A percentile compares a stretch with the other conserved stretches of the same genome.
Evolutionary conservation across 2,888 invertebrate genomes (phyloP).

Genomic region (Anoplius nigerrimus): DNA sequence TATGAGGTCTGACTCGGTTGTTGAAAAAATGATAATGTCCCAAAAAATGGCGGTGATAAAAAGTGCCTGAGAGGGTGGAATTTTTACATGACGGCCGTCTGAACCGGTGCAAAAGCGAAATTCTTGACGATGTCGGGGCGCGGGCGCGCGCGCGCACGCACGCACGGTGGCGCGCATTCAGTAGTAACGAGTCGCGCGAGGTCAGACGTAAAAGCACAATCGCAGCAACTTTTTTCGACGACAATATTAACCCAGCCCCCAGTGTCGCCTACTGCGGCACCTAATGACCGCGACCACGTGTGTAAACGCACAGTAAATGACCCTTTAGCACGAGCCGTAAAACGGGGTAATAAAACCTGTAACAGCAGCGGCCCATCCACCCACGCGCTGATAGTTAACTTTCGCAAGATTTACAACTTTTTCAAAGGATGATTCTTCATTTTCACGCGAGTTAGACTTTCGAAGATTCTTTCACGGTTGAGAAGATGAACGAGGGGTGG

Average conservation of each 20-base stretch:
- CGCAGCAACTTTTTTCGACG: constrained; percentile 22
- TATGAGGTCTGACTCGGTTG: no score
- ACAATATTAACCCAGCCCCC: constrained; percentile 19
- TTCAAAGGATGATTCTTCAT: constrained; percentile 31
- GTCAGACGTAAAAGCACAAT: constrained; percentile 34
- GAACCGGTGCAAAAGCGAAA: no score
- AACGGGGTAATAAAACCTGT: constrained; percentile 40
- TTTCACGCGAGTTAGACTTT: constrained; percentile 29
- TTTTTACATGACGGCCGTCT: no score
- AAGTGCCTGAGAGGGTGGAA: no score
- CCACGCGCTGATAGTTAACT: constrained; percentile 41
- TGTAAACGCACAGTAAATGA: constrained; percentile 25
- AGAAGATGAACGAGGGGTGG: constrained; percentile 13
- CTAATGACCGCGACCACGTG: constrained; percentile 29
- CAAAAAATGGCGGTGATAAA: no score
- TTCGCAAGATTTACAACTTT: constrained; percentile 46
- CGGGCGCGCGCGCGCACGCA: not conserved
- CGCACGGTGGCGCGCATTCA: not conserved
- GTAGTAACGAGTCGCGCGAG: constrained; percentile 7
- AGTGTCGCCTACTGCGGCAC: constrained; percentile 21
- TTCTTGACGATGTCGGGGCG: not conserved
- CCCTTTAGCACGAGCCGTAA: constrained; percentile 33
- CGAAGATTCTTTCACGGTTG: constrained; percentile 18
- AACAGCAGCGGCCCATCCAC: constrained; percentile 30
- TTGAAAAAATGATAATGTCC: no score